Evolutionary conservation across 2,113 vertebrate species (phyloP).

Genomic region (Microtus oregoni): DNA sequence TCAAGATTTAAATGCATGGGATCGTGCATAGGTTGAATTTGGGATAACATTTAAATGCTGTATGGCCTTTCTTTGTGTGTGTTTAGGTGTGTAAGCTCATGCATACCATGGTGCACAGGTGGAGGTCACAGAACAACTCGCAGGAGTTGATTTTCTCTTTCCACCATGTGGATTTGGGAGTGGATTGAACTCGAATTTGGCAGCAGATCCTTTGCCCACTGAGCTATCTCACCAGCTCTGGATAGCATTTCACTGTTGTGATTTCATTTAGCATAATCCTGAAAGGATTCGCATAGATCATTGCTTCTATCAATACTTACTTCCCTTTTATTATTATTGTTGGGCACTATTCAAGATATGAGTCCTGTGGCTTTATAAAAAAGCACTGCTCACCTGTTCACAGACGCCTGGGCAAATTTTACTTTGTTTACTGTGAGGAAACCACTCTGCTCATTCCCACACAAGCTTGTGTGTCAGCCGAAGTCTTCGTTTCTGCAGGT

Average conservation of each 20-base stretch:
- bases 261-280: not conserved
- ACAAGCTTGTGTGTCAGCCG: not conserved
- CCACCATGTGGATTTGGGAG: not conserved
- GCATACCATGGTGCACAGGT: not conserved
- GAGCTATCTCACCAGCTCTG: not conserved
- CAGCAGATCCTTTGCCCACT: too few species aligned
- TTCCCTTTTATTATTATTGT: not conserved
- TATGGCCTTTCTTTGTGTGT: not conserved
- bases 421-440: not conserved
- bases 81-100: not conserved
- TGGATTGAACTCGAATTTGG: not conserved
- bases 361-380: not conserved
- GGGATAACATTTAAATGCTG: not conserved
- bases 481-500: not conserved
- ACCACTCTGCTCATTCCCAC: not conserved
- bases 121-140: not conserved
- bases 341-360: not conserved
- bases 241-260: not conserved
- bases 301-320: not conserved
- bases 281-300: not conserved
- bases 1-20: not conserved
- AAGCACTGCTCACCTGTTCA: not conserved
- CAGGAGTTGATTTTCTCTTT: not conserved
- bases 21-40: not conserved
- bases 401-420: not conserved